phyloP scores from a whole-genome alignment of 2,113 vertebrate genomes.

The Peromyscus maniculatus region DNA sequence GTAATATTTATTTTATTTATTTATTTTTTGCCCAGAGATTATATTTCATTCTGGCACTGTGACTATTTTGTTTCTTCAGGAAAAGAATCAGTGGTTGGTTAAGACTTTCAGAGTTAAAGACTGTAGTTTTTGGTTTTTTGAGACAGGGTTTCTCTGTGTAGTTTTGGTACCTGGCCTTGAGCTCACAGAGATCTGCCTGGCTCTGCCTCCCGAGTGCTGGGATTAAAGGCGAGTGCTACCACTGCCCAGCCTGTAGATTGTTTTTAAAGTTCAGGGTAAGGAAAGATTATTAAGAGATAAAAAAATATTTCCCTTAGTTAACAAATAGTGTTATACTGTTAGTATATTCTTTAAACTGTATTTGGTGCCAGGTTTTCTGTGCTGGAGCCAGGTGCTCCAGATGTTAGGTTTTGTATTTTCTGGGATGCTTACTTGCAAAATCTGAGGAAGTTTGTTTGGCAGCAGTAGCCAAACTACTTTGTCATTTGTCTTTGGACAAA shows the following conservation, averaged over 20 bases:
- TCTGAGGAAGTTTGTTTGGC: neutral
- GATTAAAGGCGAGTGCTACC: too few species aligned
- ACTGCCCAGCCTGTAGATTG: neutral
- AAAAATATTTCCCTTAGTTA: neutral
- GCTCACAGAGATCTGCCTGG: too few species aligned
- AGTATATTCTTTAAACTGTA: conserved; percentile 8
- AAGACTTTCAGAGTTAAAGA: neutral
- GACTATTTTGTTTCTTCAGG: conserved; percentile 51
- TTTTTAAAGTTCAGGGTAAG: conserved; percentile 62
- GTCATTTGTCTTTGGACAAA: conserved; percentile 16
- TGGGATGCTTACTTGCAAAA: neutral
- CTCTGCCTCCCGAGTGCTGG: too few species aligned
- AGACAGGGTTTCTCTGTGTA: too few species aligned
- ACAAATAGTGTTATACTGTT: neutral
- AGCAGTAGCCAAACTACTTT: neutral
- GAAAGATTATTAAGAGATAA: conserved; percentile 43
- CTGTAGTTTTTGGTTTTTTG: too few species aligned
- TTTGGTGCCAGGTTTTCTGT: neutral
- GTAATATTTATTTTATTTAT: neutral
- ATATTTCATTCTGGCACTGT: conserved; percentile 55
- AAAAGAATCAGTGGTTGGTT: conserved; percentile 54
- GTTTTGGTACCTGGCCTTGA: too few species aligned
- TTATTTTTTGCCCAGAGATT: conserved; percentile 32
- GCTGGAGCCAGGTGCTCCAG: neutral
- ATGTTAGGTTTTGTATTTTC: neutral